Percentiles rank a stretch among this genome's conserved stretches.
Conservation (phyloP, 2,113 vertebrate genomes). For the Edolisoma coerulescens region DNA sequence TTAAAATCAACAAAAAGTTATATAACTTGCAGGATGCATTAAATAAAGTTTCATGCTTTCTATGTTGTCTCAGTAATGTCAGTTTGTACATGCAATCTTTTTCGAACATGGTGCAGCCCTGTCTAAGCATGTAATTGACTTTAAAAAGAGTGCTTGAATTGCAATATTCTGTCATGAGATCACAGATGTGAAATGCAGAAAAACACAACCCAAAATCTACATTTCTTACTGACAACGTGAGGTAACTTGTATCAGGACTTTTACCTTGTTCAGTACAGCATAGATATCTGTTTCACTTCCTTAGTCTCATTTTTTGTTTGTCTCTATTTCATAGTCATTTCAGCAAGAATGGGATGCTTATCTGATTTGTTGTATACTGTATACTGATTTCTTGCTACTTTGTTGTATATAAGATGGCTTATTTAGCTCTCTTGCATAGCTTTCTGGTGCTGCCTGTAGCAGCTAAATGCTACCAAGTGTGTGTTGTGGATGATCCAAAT, state of each 20-base stretch:
- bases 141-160: neutral
- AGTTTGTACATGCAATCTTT: neutral
- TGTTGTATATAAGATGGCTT: neutral
- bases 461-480: neutral
- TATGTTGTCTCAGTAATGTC: neutral
- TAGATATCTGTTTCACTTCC: neutral
- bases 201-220: neutral
- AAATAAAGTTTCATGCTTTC: neutral
- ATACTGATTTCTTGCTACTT: too few species aligned
- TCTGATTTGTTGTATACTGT: too few species aligned
- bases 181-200: neutral
- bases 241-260: neutral
- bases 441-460: neutral
- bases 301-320: neutral
- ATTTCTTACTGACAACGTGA: neutral
- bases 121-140: neutral
- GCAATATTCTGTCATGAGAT: neutral
- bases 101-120: neutral
- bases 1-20: neutral
- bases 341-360: neutral
- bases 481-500: neutral
- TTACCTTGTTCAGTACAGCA: neutral
- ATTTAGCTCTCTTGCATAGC: neutral
- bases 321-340: neutral
- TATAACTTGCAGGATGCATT: neutral